Evolutionary conservation across 2,113 vertebrate species (phyloP).

Genomic region (Neoarius graeffei): DNA sequence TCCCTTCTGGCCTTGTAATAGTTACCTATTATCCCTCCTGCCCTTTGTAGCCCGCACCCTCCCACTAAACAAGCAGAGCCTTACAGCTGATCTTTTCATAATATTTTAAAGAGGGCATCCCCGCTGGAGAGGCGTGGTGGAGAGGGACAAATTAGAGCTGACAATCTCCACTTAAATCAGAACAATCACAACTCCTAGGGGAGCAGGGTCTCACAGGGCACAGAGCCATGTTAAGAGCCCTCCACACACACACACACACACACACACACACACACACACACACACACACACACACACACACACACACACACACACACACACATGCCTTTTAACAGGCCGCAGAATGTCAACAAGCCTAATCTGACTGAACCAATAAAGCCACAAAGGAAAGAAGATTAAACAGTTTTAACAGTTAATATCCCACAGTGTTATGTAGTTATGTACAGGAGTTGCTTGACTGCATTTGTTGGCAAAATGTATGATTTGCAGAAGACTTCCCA

Average conservation of each 20-base stretch:
- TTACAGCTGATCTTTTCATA: conserved; percentile 81
- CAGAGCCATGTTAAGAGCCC: conserved; percentile 68
- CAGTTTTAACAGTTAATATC: conserved; percentile 81
- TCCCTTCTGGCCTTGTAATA: conserved; percentile 76
- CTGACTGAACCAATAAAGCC: conserved; percentile 80
- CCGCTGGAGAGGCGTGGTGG: conserved; percentile 68
- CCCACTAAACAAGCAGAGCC: conserved; percentile 70
- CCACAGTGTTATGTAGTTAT: conserved; percentile 53
- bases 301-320: conserved; percentile 46
- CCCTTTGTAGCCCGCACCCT: conserved; percentile 69
- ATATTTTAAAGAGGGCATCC: conserved; percentile 76
- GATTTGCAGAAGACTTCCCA: background rate
- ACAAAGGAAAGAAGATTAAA: conserved; percentile 77
- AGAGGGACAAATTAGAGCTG: conserved; percentile 84
- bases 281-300: conserved; percentile 61
- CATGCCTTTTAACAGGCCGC: conserved; percentile 77
- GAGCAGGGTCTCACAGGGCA: conserved; percentile 76
- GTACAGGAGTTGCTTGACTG: background rate
- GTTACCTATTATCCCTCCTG: conserved; percentile 73
- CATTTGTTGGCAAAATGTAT: conserved; percentile 41
- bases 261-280: background rate
- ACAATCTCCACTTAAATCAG: conserved; percentile 84
- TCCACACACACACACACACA: background rate
- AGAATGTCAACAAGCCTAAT: conserved; percentile 80
- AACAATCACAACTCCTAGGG: conserved; percentile 81